Evolutionary conservation across 2,888 invertebrate genomes (phyloP), one percentile per base, ranked within the genome.

Genomic region (Portevinia maculata): DNA sequence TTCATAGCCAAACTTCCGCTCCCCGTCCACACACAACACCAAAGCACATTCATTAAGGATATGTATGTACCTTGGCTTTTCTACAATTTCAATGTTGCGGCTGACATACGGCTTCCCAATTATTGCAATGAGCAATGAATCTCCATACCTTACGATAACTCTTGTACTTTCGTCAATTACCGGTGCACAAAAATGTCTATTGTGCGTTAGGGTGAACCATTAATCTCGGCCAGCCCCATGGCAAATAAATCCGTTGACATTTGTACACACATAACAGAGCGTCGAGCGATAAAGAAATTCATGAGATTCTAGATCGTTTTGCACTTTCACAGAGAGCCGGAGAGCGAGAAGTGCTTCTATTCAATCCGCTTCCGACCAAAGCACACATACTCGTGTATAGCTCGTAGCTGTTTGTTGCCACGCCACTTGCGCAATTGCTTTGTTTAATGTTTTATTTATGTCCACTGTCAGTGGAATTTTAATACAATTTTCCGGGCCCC

Each of bases 391-490:
- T 7, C 32, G 8, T n/a, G 48, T 41, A 65, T 44, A 39, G 28
- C 32, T 48, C n/a, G 24, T 24, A 30, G 30, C 57, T 48, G 44
- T 53, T n/a, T n/a, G n/a, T n/a, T n/a, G n/a, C n/a, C 44, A 41
- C 48, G 74, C 73, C 60, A 67, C 73, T 69, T 74, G 81, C 44
- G 71, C 83, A 83, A 83, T 83, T 83, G 83, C 83, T 83, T 83
- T 78, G 83, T 83, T 78, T 83, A 83, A 83, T 83, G 83, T 83
- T 83, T 83, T 83, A 83, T 83, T 83, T 83, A 83, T 83, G 83
- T 52, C 65, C 71, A 67, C 52, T 78, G 83, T 67, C 75, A 53
- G 17, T 70, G 78, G 83, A 83, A 78, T 78, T 73, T 83, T 83
- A 76, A 83, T 71, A 76, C 76, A 76, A 71, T 75, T 75, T 83